Evolutionary conservation across 2,113 vertebrate species (phyloP).

Genomic region (Bos javanicus): DNA sequence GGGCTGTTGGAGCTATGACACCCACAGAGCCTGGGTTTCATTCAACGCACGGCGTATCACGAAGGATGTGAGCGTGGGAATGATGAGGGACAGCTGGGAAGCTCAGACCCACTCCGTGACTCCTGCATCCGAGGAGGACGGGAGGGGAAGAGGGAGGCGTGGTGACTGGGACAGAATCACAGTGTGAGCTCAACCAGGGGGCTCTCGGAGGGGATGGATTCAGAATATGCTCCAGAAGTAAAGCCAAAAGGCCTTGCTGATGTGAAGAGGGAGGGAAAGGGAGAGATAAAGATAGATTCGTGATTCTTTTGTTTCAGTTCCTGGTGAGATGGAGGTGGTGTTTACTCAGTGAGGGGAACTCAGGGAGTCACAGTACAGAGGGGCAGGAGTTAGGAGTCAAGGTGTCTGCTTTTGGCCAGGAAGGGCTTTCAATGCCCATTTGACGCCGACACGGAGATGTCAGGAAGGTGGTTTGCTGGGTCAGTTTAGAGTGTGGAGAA

Average conservation of each 20-base stretch:
- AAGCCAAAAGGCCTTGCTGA: background rate
- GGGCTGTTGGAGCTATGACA: too few relatives aligned
- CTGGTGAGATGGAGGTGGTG: background rate
- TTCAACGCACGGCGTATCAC: too few relatives aligned
- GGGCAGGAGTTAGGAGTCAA: background rate
- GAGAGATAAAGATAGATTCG: background rate
- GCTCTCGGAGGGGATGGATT: background rate
- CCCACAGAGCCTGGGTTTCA: too few relatives aligned
- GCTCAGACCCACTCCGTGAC: background rate
- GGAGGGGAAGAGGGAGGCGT: background rate
- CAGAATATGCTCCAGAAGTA: background rate
- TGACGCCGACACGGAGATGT: accelerated
- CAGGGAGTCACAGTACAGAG: background rate
- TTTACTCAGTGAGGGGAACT: background rate
- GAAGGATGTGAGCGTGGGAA: too few relatives aligned
- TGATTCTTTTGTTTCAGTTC: background rate
- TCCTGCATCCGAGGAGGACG: background rate
- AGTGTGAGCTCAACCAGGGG: background rate
- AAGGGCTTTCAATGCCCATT: background rate
- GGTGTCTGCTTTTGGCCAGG: background rate
- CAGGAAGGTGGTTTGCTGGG: background rate
- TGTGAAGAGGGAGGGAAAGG: background rate
- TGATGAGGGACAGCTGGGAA: too few relatives aligned
- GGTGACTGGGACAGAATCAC: background rate
- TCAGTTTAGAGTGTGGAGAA: background rate